A percentile compares a stretch with the other conserved stretches of the same genome.
Evolutionary conservation across 1,140 invertebrate species (phyloP).

Genomic region (Tachypleus tridentatus): DNA sequence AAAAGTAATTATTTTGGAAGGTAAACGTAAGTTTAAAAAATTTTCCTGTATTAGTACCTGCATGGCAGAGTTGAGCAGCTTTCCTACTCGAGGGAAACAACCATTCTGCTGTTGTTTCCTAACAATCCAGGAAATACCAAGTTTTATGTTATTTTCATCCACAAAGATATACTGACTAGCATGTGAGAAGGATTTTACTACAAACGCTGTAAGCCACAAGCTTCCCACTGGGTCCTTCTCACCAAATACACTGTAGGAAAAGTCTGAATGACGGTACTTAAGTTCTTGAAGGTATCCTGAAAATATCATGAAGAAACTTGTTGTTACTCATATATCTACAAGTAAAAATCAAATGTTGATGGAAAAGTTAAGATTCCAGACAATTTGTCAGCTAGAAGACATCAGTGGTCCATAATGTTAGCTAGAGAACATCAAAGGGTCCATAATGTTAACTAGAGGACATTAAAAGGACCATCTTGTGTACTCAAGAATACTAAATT

Average conservation of each 20-base stretch:
- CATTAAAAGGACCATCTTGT: too few species aligned
- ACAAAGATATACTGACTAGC: constrained; percentile 50
- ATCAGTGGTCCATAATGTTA: too few species aligned
- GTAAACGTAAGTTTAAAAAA: too few species aligned
- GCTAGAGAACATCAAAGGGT: too few species aligned
- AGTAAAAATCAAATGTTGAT: too few species aligned
- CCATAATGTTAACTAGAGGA: too few species aligned
- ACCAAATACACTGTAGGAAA: constrained; percentile 71
- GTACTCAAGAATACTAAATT: too few species aligned
- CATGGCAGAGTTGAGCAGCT: constrained; percentile 2
- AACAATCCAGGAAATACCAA: constrained; percentile 39
- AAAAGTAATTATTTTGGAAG: too few species aligned
- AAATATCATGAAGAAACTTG: too few species aligned
- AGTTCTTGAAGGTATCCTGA: constrained; percentile 58
- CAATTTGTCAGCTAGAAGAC: too few species aligned
- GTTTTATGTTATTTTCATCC: constrained; percentile 39
- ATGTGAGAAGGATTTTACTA: constrained; percentile 56
- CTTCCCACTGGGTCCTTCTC: constrained; percentile 47
- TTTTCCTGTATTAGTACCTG: constrained; percentile 5
- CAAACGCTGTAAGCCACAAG: constrained; percentile 74
- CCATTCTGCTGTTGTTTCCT: constrained; percentile 18
- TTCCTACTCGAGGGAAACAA: constrained; percentile 11
- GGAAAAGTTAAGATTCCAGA: too few species aligned
- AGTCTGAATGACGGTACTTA: constrained; percentile 55
- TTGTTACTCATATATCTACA: too few species aligned